phyloP scores from a whole-genome alignment of 2,888 invertebrate genomes.

The Machimus atricapillus region DNA sequence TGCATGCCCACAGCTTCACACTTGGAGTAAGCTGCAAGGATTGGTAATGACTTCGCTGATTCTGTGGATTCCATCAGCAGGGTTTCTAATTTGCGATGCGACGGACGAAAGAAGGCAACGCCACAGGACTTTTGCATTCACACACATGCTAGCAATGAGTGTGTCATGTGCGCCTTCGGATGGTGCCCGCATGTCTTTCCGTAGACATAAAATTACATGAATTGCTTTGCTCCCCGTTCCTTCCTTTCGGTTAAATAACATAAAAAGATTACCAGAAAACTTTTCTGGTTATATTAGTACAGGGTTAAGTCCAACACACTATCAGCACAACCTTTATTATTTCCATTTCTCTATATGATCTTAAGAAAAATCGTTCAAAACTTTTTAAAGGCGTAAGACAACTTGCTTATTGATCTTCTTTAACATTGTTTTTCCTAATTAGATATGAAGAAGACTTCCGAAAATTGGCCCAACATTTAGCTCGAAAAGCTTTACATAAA shows the following conservation, averaged over 20 bases:
- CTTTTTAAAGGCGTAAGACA: not conserved
- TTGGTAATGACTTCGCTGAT: not conserved
- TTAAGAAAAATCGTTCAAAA: not conserved
- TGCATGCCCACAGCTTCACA: not conserved
- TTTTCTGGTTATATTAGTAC: not conserved
- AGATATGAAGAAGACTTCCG: not conserved
- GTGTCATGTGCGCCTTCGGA: not conserved
- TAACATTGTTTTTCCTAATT: not conserved
- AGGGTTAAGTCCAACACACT: not conserved
- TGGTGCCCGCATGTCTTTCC: slow-evolving; percentile 31
- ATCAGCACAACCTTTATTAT: not conserved
- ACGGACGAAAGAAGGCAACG: not conserved
- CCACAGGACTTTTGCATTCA: not conserved
- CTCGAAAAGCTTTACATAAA: too few species aligned
- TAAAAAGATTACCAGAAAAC: slow-evolving; percentile 1
- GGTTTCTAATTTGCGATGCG: not conserved
- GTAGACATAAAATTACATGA: slow-evolving; percentile 27
- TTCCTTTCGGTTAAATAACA: slow-evolving; percentile 13
- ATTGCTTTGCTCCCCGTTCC: not conserved
- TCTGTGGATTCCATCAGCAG: not conserved
- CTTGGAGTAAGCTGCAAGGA: not conserved
- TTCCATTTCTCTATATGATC: not conserved
- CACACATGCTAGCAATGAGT: not conserved
- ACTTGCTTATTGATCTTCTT: not conserved
- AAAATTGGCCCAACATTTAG: not conserved